Base-by-base conservation (phyloP, 2,888 invertebrate genomes). In the Neuroscelio doddi region DNA sequence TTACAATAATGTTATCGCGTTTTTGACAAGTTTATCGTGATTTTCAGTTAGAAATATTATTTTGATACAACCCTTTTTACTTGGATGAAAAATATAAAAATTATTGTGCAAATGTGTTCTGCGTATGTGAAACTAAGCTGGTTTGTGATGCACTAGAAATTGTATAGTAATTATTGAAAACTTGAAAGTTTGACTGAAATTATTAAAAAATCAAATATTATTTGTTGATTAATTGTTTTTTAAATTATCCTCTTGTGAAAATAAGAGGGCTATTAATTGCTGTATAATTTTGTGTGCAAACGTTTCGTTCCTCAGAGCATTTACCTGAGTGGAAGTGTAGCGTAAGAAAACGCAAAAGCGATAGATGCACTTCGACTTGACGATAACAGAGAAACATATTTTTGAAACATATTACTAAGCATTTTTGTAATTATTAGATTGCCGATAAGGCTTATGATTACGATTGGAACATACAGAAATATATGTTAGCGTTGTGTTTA, bases 401-500 rank as follows among this genome's bases (percentile, higher is more conserved):
- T 77, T 77, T 69, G 68, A 74, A 73, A 68, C 64, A 69, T 72
- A 70, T 77, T 78, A 75, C 61, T 70, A 71, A 73, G 66, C 72
- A 76, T 63, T 73, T 72, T 74, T 81, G 76, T 80, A 76, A 81
- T 79, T 80, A 76, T 63, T 74, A 73, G 69, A 68, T 67, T 61
- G 69, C 70, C 68, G 70, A 74, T 71, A 72, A 70, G 67, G 59
- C 75, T 74, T 73, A 73, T 62, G 57, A 80, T 72, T 72, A 70
- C 57, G 61, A 77, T 73, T 72, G 72, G 68, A 76, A 72, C 63
- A 70, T 77, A 76, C 74, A 79, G 77, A 79, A 78, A 68, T 79
- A 79, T 79, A 80, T 79, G 70, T 78, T 79, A 80, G 80, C 72
- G 78, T 80, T 81, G 75, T 81, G 80, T 82, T 82, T 81, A 78